Evolutionary conservation across 2,888 invertebrate genomes (phyloP), one percentile per base, ranked within the genome.

Genomic region (Ochlodes sylvanus): DNA sequence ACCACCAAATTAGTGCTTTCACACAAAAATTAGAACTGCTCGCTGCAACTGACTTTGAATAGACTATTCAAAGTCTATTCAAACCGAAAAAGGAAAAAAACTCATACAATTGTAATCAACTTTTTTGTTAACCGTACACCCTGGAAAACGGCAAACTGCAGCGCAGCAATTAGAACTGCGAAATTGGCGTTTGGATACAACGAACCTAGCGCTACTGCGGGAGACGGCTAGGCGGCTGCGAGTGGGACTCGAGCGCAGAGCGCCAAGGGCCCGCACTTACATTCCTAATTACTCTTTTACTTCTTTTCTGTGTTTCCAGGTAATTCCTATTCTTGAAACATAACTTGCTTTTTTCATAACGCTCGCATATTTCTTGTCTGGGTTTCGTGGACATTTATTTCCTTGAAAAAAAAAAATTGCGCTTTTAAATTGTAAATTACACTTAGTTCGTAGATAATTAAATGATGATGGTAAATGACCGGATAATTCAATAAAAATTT

Each of bases 81-180:
- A 50, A 19, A 50, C 12, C 19, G 50, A 50, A 50, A 50, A 50
- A 19, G 19, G 10, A 50, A 50, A 50, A 50, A 50, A 54, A n/a
- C 7, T 6, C 50, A 21, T 52, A 52, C 50, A 54, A 32, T 32
- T 54, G 54, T 54, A 21, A 54, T 54, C 54, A 54, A 32, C 27
- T 52, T 32, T 32, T 50, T 50, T 50, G 50, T 1, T n/a, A n/a
- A 54, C 54, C 21, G 32, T 54, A 54, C 54, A 54, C n/a, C 32
- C 54, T 54, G 54, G 32, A 32, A 52, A 52, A 21, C 21, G 14
- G 52, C 21, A 21, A 52, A 54, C 14, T 19, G 50, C 50, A 50
- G 50, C 54, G 54, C 32, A 54, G 54, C 54, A 54, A 54, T 32
- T 32, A 54, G 54, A 54, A 32, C 54, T 54, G 54, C 54, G 14